These are phyloP conservation scores for Drosophila histrio DNA, from an alignment of 2,888 invertebrate species.

Conservation along the genomic window DNA sequence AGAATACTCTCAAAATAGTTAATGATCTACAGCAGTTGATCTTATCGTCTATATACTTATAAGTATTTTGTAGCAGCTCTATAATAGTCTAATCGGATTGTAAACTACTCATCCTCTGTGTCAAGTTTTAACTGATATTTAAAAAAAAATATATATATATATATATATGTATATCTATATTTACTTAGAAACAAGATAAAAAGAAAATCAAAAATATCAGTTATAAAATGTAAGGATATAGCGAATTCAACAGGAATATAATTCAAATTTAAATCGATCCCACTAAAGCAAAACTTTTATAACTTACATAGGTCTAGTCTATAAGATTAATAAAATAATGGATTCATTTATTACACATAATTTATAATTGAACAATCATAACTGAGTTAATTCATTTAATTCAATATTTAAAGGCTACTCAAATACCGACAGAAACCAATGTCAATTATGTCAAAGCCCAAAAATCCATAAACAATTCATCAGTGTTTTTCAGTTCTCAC, in stretches of 20 bases:
- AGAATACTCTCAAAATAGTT: conserved; percentile 16
- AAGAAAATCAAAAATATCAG: conserved; percentile 53
- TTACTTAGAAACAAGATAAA: conserved; percentile 17
- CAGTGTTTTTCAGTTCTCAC: conserved; percentile 7
- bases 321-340: conserved; percentile 33
- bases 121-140: conserved; percentile 52
- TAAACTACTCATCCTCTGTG: conserved; percentile 57
- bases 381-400: neutral
- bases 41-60: conserved; percentile 36
- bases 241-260: conserved; percentile 54
- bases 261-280: conserved; percentile 50
- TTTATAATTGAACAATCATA: neutral
- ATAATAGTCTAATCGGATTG: conserved; percentile 55
- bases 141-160: conserved; percentile 17
- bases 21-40: conserved; percentile 22
- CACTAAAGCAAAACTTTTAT: conserved; percentile 52
- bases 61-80: conserved; percentile 58
- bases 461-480: conserved; percentile 5
- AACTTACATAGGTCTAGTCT: conserved; percentile 49
- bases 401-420: conserved; percentile 5
- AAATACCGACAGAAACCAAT: conserved; percentile 37
- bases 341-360: neutral
- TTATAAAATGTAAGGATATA: conserved; percentile 46
- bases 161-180: conserved; percentile 22
- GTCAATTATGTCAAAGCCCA: conserved; percentile 60